Evolutionary conservation across 2,888 invertebrate genomes (phyloP), one percentile per base, ranked within the genome.

Genomic region (Cacoxenus indagator): DNA sequence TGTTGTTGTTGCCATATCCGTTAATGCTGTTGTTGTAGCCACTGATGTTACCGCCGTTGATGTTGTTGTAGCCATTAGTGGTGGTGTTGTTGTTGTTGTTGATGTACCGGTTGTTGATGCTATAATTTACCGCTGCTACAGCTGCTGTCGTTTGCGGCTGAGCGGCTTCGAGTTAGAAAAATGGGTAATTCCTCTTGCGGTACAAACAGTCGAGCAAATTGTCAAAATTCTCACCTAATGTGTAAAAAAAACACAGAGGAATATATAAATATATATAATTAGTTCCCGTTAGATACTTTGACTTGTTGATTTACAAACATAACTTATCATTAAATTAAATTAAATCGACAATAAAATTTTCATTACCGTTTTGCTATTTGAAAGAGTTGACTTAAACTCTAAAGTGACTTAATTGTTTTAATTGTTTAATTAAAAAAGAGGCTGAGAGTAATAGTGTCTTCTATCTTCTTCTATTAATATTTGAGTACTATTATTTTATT

Each of bases 161-260:
- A 73, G 80, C 67, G 78, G 80, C 75, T 84, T 81, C 77, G 80
- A 87, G 87, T 88, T 87, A 87, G 88, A 87, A 88, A 73, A 87
- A 88, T 31, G 88, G 88, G 86, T 88, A 88, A 73, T 87, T 84
- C 85, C 88, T 88, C 82, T 88, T 84, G 75, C 88, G 85, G 84
- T 88, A 88, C 81, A 88, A 81, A 77, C 88, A 87, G 72, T 88
- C 88, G 75, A 88, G 85, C 77, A 87, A 78, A 65, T 87, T 86
- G 67, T 84, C 78, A 77, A 85, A 86, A 72, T 87, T 87, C 66
- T 84, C 85, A 73, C 82, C 85, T 86, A 73, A 1, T 68, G 67
- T 22, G 55, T 55, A 57, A 48, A 62, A 71, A 27, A 59, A 27
- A 69, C 65, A 73, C 68, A 65, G 59, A 45, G 17, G 26, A 67